Conservation (phyloP, 1,140 invertebrate genomes). For the Glomeris maerens region DNA sequence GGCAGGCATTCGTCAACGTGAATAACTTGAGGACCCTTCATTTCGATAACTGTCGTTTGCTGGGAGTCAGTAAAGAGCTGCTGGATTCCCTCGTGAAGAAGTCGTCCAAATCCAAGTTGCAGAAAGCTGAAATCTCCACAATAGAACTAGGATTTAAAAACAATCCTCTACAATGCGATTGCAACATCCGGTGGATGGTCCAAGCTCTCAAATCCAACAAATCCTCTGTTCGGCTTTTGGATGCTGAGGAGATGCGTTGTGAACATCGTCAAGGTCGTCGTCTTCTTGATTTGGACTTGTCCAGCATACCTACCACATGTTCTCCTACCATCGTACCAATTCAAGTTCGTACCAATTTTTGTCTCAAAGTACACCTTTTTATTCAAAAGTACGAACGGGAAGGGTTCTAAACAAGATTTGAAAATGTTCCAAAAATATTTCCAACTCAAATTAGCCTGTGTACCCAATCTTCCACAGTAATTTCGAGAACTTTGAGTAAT, state of each 20-base stretch:
- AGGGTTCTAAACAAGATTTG: too few species aligned
- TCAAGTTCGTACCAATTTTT: too few species aligned
- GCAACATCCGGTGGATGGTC: constrained; percentile 34
- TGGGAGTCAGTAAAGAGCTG: constrained; percentile 25
- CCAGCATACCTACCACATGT: too few species aligned
- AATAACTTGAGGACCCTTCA: constrained; percentile 25
- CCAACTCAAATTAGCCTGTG: too few species aligned
- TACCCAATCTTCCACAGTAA: too few species aligned
- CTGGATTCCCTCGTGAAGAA: constrained; percentile 20
- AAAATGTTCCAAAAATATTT: too few species aligned
- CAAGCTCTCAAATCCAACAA: constrained; percentile 14
- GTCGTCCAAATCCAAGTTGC: too few species aligned
- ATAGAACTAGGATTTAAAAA: too few species aligned
- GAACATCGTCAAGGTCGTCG: background rate
- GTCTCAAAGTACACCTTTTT: too few species aligned
- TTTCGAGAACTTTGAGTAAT: too few species aligned
- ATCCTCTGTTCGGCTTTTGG: constrained; percentile 15
- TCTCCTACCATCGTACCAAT: background rate
- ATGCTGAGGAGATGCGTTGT: background rate
- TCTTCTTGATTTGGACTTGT: too few species aligned
- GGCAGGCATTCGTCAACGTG: constrained; percentile 27
- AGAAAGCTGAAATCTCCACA: constrained; percentile 26
- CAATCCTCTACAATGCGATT: constrained; percentile 36
- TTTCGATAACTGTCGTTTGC: constrained; percentile 31
- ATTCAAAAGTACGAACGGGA: too few species aligned